A percentile compares a stretch with the other conserved stretches of the same genome.
phyloP scores from a whole-genome alignment of 2,113 vertebrate genomes.

The Pseudopipra pipra region DNA sequence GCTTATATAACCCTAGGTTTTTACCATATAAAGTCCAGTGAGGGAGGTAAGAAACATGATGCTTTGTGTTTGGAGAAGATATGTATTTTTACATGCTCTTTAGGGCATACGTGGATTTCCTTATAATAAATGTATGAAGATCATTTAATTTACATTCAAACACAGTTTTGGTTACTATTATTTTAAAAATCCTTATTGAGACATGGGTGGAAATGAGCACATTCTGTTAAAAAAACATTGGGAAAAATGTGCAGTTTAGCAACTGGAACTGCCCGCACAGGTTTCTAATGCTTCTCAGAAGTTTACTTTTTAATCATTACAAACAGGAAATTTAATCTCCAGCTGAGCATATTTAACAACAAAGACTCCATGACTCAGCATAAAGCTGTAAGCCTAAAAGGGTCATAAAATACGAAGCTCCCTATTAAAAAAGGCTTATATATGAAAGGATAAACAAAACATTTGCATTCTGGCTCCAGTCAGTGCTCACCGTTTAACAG shows the following conservation, averaged over 20 bases:
- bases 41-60: background rate
- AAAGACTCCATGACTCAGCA: background rate
- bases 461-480: background rate
- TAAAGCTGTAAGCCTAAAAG: background rate
- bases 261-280: background rate
- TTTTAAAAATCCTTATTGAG: background rate
- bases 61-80: background rate
- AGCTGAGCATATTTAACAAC: background rate
- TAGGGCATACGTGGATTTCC: background rate
- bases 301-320: background rate
- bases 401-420: background rate
- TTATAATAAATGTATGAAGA: background rate
- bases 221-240: background rate
- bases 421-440: background rate
- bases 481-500: background rate
- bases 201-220: background rate
- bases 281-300: background rate
- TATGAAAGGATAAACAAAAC: background rate
- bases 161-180: fast-evolving
- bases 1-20: background rate
- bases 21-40: background rate
- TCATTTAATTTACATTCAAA: background rate
- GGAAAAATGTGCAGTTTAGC: background rate
- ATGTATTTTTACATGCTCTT: fast-evolving
- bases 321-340: background rate